Conservation (phyloP, 2,888 invertebrate genomes). For the Artemia sinica region DNA sequence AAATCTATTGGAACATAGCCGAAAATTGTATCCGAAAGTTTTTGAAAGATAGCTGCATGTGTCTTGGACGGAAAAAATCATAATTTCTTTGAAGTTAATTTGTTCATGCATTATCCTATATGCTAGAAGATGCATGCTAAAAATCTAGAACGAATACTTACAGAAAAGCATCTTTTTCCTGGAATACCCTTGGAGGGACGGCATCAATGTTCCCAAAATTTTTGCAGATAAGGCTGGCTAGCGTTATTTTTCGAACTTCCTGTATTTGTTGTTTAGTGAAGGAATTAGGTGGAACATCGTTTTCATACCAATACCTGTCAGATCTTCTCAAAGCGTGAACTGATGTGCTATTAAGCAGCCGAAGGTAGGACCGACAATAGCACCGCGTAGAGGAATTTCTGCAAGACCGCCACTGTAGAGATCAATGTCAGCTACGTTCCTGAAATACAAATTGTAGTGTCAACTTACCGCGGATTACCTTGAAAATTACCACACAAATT, state of each 20-base stretch:
- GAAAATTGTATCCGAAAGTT: neutral
- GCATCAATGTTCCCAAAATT: conserved; percentile 26
- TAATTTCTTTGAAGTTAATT: neutral
- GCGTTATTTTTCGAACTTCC: conserved; percentile 26
- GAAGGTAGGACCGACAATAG: conserved; percentile 34
- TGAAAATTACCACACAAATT: no score
- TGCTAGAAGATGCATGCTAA: neutral
- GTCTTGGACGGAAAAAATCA: neutral
- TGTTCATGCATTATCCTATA: neutral
- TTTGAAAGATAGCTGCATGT: neutral
- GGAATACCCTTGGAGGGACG: conserved; percentile 25
- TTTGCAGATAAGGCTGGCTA: conserved; percentile 26
- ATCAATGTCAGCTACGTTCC: conserved; percentile 31
- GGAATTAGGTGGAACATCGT: conserved; percentile 30
- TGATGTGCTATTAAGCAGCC: conserved; percentile 33
- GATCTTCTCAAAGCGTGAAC: conserved; percentile 32
- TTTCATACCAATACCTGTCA: conserved; percentile 35
- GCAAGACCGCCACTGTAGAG: conserved; percentile 32
- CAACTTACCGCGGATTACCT: no score
- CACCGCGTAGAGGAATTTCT: conserved; percentile 31
- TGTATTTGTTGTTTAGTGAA: conserved; percentile 28
- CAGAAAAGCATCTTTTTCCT: conserved; percentile 26
- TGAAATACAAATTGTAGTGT: neutral
- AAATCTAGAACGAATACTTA: conserved; percentile 37
- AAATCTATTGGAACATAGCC: neutral